phyloP scores from a whole-genome alignment of 2,888 invertebrate species.

The Leptinotarsa tumamoca region DNA sequence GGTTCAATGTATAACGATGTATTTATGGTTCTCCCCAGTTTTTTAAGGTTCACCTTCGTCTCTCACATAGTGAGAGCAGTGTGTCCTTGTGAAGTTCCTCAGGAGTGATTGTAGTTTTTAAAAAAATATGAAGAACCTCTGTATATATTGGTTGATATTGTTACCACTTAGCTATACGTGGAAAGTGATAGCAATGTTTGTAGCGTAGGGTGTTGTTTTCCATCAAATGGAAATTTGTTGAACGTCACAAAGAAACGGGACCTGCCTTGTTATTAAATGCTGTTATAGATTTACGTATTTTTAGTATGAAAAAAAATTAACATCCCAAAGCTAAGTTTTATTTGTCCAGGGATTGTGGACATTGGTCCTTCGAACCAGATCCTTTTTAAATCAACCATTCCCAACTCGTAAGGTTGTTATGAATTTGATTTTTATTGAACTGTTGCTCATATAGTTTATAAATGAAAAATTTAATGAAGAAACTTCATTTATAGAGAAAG shows the following conservation, averaged over 20 bases:
- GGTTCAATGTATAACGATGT: conserved; percentile 19
- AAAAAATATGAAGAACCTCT: background rate
- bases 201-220: background rate
- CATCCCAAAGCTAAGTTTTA: too few relatives aligned
- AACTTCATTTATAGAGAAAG: too few relatives aligned
- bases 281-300: background rate
- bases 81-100: too few relatives aligned
- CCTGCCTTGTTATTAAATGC: background rate
- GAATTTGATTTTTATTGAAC: too few relatives aligned
- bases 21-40: background rate
- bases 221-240: background rate
- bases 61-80: too few relatives aligned
- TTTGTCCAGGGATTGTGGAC: background rate
- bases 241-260: conserved; percentile 9
- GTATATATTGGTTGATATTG: background rate
- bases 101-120: background rate
- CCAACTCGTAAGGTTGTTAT: too few relatives aligned
- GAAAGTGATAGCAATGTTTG: background rate
- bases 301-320: too few relatives aligned
- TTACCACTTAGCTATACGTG: background rate
- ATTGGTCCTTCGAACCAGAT: background rate
- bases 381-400: too few relatives aligned
- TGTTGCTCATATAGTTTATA: too few relatives aligned
- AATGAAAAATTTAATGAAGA: too few relatives aligned
- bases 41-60: background rate